Percentiles rank a stretch among this genome's conserved stretches.
These are phyloP conservation scores for Noctua janthe DNA, from an alignment of 2,888 invertebrate species.

Conservation along the genomic window DNA sequence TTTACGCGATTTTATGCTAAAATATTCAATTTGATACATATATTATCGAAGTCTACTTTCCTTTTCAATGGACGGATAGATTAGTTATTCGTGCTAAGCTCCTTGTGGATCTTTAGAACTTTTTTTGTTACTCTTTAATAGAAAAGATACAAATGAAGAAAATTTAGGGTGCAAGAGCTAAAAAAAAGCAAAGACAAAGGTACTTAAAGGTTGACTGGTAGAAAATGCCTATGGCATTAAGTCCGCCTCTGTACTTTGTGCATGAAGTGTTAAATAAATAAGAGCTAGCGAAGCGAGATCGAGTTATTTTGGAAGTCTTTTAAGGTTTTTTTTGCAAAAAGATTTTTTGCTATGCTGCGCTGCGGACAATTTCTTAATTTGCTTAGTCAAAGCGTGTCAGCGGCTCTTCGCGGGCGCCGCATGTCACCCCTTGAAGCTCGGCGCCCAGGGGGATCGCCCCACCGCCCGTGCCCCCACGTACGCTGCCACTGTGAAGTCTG, in stretches of 20 bases:
- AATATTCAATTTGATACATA: neutral
- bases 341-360: neutral
- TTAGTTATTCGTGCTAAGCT: too few relatives aligned
- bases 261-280: too few relatives aligned
- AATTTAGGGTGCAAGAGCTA: neutral
- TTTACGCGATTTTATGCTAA: neutral
- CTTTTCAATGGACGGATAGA: neutral
- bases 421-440: neutral
- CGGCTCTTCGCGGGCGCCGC: neutral
- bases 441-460: neutral
- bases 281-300: neutral
- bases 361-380: neutral
- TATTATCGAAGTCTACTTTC: neutral
- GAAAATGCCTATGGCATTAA: too few relatives aligned
- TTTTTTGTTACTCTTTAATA: neutral
- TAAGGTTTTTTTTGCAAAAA: neutral
- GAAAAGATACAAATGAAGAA: neutral
- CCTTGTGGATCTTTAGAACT: neutral
- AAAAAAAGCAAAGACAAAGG: too few relatives aligned
- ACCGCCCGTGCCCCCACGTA: neutral
- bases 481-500: neutral
- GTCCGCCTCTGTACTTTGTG: too few relatives aligned
- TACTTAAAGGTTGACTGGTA: too few relatives aligned
- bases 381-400: neutral
- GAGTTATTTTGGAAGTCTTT: neutral